Base-by-base conservation (phyloP, 2,888 invertebrate genomes). In the Lasioglossum villosulum region DNA sequence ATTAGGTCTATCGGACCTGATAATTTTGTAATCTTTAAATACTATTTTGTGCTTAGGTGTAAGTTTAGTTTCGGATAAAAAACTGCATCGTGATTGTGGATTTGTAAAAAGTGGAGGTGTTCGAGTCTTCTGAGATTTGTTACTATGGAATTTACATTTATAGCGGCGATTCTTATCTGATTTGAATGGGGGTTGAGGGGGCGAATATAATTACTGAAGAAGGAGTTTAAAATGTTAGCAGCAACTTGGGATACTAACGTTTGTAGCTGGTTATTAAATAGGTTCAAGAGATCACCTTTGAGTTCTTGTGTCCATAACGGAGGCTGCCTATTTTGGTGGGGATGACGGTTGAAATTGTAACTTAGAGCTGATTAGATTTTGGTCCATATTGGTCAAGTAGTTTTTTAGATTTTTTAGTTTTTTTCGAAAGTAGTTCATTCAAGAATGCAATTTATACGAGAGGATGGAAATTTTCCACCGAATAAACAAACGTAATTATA, bases 1-100 rank as follows among this genome's bases (percentile, higher is more conserved):
- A 1, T 72, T 63, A 1, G 63, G 73, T 6, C 78, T 72, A 34
- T 79, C 78, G 0, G 45, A 37, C 34, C 78, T 34, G 16, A 73
- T 73, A 10, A 48, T 4, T 6, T 59, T 1, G 10, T 66, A 45
- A 10, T 73, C 2, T 19, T 27, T 42, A 2, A 73, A 73, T 0
- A 30, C 12, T 5, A 34, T 0, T 45, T 34, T 72, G 10, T 73
- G 63, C 2, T n/a, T 66, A 0, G 27, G 4, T 3, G n/a, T 59
- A 3, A 75, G n/a, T 19, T 75, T 75, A 4, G 75, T 75, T 30
- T 75, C 66, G 0, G 78, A 63, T 23, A 78, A 1, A 1, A 78
- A 16, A 59, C 8, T 14, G 73, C 63, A 6, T 73, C 59, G 10
- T 27, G 42, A 0, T 73, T 72, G n/a, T 79, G 59, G 0, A 0